A percentile compares a stretch with the other conserved stretches of the same genome.
Evolutionary conservation across 92 coral and sea anemone species (phyloP).

Genomic region (Parazoanthus swiftii): DNA sequence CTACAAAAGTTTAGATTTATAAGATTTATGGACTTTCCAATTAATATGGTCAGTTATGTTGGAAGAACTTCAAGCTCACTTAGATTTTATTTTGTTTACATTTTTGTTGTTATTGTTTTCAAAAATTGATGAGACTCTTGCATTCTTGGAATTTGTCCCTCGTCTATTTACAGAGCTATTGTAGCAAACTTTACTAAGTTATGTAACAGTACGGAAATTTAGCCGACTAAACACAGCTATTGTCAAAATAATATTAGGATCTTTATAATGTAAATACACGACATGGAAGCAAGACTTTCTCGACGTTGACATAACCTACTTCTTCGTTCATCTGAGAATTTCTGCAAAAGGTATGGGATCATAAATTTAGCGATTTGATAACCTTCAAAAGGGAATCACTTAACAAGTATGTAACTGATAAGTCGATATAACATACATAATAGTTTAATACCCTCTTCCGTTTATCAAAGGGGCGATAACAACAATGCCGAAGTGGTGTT

Average conservation of each 20-base stretch:
- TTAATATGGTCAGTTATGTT: neutral
- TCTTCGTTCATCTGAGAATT: no score
- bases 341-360: no score
- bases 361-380: neutral
- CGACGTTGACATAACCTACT: no score
- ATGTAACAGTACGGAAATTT: no score
- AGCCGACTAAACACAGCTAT: no score
- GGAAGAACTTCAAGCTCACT: neutral
- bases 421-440: neutral
- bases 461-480: neutral
- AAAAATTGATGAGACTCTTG: neutral
- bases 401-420: neutral
- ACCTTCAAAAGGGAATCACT: neutral
- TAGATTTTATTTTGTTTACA: neutral
- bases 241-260: no score
- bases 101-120: neutral
- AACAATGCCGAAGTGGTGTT: conserved; percentile 2
- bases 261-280: no score
- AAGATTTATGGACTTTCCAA: neutral
- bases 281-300: no score
- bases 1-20: neutral
- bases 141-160: neutral
- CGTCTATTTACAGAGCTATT: neutral
- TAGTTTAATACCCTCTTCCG: conserved; percentile 16
- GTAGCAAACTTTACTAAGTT: neutral